Evolutionary conservation across 2,113 vertebrate genomes (phyloP).

Genomic region (Heterocephalus glaber): DNA sequence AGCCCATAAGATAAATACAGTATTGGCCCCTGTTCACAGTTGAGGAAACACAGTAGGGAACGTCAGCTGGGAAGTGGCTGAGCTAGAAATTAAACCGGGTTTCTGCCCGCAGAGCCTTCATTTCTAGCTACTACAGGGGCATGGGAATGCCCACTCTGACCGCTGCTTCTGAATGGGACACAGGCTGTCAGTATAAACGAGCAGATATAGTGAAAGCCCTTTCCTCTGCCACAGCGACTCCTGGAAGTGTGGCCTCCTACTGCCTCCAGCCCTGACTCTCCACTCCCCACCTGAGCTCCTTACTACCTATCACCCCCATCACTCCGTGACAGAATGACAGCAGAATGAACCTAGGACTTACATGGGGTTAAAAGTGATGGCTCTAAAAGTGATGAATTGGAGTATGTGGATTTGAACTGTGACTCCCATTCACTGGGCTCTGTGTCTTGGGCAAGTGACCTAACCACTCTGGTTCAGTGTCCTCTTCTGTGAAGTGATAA

Average conservation of each 20-base stretch:
- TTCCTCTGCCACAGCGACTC: not conserved
- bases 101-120: not conserved
- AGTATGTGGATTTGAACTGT: not conserved
- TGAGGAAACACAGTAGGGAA: not conserved
- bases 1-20: not conserved
- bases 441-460: not conserved
- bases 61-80: not conserved
- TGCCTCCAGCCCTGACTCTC: not conserved
- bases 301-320: no score
- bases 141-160: fast-evolving
- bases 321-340: not conserved
- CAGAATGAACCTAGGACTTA: not conserved
- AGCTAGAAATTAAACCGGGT: not conserved
- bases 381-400: not conserved
- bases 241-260: not conserved
- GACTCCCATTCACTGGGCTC: not conserved
- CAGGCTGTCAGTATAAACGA: not conserved
- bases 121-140: not conserved
- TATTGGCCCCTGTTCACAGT: not conserved
- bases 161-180: not conserved
- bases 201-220: not conserved
- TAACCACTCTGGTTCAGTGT: not conserved
- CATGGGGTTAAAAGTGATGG: not conserved
- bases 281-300: not conserved
- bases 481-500: not conserved